Percentiles rank a stretch among this genome's conserved stretches.
These are phyloP conservation scores for Melanotaenia parkinsoni DNA, from an alignment of 2,797 vertebrate species.

Conservation along the genomic window DNA sequence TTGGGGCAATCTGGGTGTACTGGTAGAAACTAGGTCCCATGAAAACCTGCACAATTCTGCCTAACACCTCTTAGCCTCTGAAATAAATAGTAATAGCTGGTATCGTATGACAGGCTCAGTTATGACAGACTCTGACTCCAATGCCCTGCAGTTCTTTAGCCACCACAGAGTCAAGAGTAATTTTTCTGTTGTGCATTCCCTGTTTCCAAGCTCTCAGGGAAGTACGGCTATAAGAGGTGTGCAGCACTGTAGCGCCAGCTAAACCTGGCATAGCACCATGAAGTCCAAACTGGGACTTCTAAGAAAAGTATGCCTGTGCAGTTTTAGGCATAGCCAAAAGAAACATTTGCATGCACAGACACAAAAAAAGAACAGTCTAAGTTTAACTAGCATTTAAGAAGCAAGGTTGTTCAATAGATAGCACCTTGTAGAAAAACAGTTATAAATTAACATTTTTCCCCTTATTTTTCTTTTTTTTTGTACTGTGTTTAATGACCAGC, in stretches of 20 bases:
- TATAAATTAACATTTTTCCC: background rate
- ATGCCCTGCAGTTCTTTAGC: conserved; percentile 38
- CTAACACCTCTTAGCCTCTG: conserved; percentile 83
- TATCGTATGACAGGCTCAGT: conserved; percentile 77
- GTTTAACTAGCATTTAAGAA: background rate
- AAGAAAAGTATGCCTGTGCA: conserved; percentile 44
- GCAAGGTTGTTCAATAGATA: background rate
- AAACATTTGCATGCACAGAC: conserved; percentile 16
- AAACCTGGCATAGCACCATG: conserved; percentile 60
- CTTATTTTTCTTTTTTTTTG: conserved; percentile 4
- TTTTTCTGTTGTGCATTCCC: conserved; percentile 59
- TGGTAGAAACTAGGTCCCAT: conserved; percentile 15
- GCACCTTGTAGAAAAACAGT: background rate
- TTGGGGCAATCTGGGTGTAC: conserved; percentile 2
- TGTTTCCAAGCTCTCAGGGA: conserved; percentile 63
- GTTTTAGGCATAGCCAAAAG: conserved; percentile 31
- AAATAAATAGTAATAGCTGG: conserved; percentile 86
- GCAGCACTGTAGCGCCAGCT: conserved; percentile 50
- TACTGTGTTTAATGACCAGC: background rate
- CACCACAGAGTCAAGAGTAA: conserved; percentile 53
- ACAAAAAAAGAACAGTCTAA: conserved; percentile 12
- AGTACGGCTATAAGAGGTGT: conserved; percentile 61
- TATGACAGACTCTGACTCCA: conserved; percentile 28
- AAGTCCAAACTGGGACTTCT: conserved; percentile 62
- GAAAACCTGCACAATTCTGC: conserved; percentile 75